Percentiles rank a stretch among this genome's conserved stretches.
phyloP scores from a whole-genome alignment of 2,113 vertebrate species.

The Apeltes quadracus region DNA sequence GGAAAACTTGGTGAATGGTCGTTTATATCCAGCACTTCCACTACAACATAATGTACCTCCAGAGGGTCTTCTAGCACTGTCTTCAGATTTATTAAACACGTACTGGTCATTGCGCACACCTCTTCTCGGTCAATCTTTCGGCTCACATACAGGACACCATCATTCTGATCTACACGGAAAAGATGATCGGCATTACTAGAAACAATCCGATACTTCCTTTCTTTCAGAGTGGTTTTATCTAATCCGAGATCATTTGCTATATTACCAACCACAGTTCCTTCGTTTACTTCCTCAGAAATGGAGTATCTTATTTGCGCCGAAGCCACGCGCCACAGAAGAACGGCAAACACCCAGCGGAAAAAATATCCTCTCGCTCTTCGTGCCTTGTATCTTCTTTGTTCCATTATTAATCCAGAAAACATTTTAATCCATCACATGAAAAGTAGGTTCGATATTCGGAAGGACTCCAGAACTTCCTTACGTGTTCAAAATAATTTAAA shows the following conservation, averaged over 20 bases:
- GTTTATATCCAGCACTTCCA: slow-evolving; percentile 77
- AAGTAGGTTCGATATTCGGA: neutral
- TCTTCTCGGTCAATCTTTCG: slow-evolving; percentile 73
- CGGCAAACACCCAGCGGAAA: slow-evolving; percentile 17
- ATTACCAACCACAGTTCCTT: slow-evolving; percentile 74
- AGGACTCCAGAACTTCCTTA: fast-evolving
- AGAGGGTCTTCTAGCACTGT: slow-evolving; percentile 75
- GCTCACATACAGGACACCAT: slow-evolving; percentile 68
- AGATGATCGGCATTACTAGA: slow-evolving; percentile 45
- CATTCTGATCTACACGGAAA: slow-evolving; percentile 71
- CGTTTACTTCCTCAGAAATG: slow-evolving; percentile 65
- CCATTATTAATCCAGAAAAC: slow-evolving; percentile 49
- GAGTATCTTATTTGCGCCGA: slow-evolving; percentile 73
- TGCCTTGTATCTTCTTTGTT: slow-evolving; percentile 38
- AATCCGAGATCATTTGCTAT: slow-evolving; percentile 77
- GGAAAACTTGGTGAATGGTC: slow-evolving; percentile 74
- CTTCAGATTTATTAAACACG: slow-evolving; percentile 73
- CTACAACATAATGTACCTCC: slow-evolving; percentile 67
- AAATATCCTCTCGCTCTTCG: slow-evolving; percentile 8
- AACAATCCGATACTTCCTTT: slow-evolving; percentile 70
- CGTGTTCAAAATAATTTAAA: fast-evolving
- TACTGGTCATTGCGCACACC: slow-evolving; percentile 57
- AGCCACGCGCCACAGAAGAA: slow-evolving; percentile 48
- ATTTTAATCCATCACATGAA: neutral
- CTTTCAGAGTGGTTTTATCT: slow-evolving; percentile 50